Conservation (phyloP, 2,113 vertebrate species). For the Oceanites oceanicus region DNA sequence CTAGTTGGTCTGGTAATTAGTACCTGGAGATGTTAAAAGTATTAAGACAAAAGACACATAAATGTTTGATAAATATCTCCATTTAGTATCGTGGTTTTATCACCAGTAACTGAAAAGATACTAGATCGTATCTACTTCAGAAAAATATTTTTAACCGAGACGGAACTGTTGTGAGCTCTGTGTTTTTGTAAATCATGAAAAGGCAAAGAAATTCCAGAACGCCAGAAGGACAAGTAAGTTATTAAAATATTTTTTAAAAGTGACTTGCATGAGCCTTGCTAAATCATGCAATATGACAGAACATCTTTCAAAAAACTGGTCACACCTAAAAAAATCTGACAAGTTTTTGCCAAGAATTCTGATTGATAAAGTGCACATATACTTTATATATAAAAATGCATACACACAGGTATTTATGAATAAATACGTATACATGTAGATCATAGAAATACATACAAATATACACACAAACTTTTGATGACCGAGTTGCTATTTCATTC, state of each 20-base stretch:
- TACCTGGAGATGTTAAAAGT: neutral
- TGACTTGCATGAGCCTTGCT: neutral
- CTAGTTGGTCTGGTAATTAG: neutral
- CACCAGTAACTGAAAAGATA: neutral
- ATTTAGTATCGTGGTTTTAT: neutral
- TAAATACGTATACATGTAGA: neutral
- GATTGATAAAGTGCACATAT: neutral
- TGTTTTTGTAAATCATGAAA: neutral
- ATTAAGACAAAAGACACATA: neutral
- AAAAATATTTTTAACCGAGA: neutral
- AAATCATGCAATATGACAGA: neutral
- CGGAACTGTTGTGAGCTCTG: neutral
- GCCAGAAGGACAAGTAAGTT: neutral
- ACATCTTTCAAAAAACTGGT: neutral
- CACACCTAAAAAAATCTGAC: neutral
- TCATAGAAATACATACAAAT: neutral
- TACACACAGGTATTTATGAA: neutral
- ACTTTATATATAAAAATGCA: neutral
- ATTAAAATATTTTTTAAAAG: neutral
- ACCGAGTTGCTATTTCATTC: neutral
- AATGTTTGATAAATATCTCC: neutral
- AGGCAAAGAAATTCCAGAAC: neutral
- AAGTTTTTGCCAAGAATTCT: neutral
- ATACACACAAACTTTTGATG: neutral
- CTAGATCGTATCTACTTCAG: neutral